A percentile compares a stretch with the other conserved stretches of the same genome.
These are phyloP conservation scores for Pantala flavescens DNA, from an alignment of 1,140 invertebrate species.

Conservation along the genomic window DNA sequence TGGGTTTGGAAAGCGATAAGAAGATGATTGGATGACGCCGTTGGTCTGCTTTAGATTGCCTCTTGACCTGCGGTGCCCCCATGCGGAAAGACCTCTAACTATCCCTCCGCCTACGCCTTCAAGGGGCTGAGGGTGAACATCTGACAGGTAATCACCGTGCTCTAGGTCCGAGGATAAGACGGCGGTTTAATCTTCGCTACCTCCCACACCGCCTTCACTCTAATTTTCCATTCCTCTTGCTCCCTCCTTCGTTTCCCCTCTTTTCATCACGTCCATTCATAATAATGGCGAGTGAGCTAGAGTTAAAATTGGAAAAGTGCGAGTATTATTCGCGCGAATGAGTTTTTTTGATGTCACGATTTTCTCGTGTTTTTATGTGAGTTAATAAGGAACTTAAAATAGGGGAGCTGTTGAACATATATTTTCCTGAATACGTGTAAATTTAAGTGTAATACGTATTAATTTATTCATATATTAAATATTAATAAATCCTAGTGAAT, in stretches of 20 bases:
- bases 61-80: constrained; percentile 5
- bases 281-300: too few relatives aligned
- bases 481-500: too few relatives aligned
- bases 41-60: neutral
- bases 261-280: too few relatives aligned
- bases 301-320: too few relatives aligned
- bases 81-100: neutral
- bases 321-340: too few relatives aligned
- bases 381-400: too few relatives aligned
- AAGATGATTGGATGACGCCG: constrained; percentile 7
- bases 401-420: too few relatives aligned
- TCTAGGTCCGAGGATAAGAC: neutral
- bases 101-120: neutral
- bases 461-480: too few relatives aligned
- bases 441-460: too few relatives aligned
- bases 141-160: neutral
- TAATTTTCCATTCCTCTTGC: neutral
- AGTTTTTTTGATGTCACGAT: too few relatives aligned
- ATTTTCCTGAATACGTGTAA: too few relatives aligned
- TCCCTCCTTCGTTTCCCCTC: neutral
- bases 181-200: neutral
- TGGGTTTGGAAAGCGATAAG: neutral
- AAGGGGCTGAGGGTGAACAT: neutral
- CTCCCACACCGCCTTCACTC: neutral
- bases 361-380: too few relatives aligned